These are phyloP conservation scores for Leucopsar rothschildi DNA, from an alignment of 2,113 vertebrate genomes.

Conservation along the genomic window DNA sequence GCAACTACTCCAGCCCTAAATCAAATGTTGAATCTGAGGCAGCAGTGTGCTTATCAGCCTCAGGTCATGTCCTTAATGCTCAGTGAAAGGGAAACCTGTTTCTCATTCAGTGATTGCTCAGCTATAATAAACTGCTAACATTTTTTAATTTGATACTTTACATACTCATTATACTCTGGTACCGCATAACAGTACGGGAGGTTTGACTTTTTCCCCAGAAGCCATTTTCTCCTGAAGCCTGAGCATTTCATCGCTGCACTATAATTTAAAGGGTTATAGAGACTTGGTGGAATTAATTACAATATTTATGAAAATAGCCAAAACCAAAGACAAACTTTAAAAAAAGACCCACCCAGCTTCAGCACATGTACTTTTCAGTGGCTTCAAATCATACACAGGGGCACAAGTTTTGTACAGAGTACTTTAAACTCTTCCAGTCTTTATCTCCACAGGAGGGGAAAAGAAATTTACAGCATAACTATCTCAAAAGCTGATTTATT, in stretches of 20 bases:
- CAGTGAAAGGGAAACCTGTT: conserved; percentile 66
- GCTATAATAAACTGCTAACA: conserved; percentile 65
- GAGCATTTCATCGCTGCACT: conserved; percentile 31
- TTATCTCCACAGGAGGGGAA: background rate
- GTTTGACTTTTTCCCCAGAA: conserved; percentile 58
- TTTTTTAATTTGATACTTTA: conserved; percentile 73
- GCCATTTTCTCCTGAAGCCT: conserved; percentile 53
- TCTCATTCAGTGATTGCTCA: conserved; percentile 69
- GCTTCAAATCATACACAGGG: background rate
- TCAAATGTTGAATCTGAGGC: conserved; percentile 42
- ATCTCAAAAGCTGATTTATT: background rate
- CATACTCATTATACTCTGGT: conserved; percentile 62
- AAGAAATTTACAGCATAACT: background rate
- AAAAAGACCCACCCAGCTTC: background rate
- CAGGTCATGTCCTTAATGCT: conserved; percentile 67
- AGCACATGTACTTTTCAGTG: background rate
- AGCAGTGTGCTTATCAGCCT: conserved; percentile 43
- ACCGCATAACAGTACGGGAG: conserved; percentile 52
- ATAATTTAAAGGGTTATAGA: conserved; percentile 47
- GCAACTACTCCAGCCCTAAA: conserved; percentile 31
- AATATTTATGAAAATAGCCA: conserved; percentile 26
- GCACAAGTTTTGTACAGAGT: background rate
- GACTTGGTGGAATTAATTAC: conserved; percentile 34
- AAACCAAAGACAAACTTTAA: background rate
- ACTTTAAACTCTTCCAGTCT: background rate